These are phyloP conservation scores for Dasysyrphus tricinctus DNA, from an alignment of 2,888 invertebrate species.

Conservation along the genomic window DNA sequence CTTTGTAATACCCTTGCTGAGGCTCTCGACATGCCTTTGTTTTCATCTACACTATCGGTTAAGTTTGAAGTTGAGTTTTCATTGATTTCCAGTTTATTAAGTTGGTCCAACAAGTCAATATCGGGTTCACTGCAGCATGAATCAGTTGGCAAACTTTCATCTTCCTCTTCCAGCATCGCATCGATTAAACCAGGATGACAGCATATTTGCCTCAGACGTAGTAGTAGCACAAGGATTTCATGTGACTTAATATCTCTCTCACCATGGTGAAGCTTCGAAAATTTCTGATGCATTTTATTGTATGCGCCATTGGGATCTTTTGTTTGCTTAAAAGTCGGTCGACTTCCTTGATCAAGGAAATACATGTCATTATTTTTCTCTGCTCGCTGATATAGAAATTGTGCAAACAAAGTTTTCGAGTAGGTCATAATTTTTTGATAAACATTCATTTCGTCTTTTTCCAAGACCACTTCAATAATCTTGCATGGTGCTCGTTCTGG, in stretches of 20 bases:
- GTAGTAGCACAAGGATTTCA: conserved; percentile 91
- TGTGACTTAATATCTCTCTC: conserved; percentile 86
- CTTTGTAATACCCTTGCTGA: conserved; percentile 87
- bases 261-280: conserved; percentile 86
- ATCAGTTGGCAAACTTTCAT: conserved; percentile 75
- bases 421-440: conserved; percentile 90
- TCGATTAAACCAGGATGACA: conserved; percentile 94
- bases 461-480: conserved; percentile 86
- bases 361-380: conserved; percentile 85
- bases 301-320: conserved; percentile 84
- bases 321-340: conserved; percentile 81
- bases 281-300: conserved; percentile 87
- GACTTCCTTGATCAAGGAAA: conserved; percentile 76
- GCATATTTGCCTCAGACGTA: conserved; percentile 94
- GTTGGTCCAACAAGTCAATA: conserved; percentile 86
- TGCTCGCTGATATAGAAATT: conserved; percentile 90
- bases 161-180: conserved; percentile 85
- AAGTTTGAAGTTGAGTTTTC: conserved; percentile 71
- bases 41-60: conserved; percentile 77
- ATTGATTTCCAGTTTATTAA: conserved; percentile 86
- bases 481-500: conserved; percentile 86
- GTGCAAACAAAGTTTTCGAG: conserved; percentile 90
- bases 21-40: conserved; percentile 85
- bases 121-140: conserved; percentile 83
- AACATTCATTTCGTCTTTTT: conserved; percentile 88